Percentiles rank a stretch among this genome's conserved stretches.
These are phyloP conservation scores for Ornithoptera priamus DNA, from an alignment of 2,888 invertebrate species.

Conservation along the genomic window DNA sequence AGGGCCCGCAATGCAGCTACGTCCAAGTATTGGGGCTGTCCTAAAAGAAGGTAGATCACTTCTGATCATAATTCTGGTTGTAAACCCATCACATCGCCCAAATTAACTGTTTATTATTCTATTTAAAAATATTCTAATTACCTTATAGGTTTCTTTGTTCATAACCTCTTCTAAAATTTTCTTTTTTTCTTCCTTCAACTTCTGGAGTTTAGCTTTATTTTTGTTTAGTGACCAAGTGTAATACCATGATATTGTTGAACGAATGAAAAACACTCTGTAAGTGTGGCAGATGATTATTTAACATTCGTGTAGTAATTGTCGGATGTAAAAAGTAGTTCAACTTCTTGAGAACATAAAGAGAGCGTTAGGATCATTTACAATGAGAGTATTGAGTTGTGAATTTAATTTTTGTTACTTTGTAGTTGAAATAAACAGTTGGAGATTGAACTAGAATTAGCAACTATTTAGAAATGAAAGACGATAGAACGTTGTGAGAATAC, in stretches of 20 bases:
- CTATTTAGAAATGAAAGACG: background rate
- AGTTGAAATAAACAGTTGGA: too few relatives aligned
- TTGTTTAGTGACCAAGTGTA: conserved; percentile 89
- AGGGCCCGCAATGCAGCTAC: too few relatives aligned
- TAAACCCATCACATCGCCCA: too few relatives aligned
- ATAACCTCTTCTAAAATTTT: conserved; percentile 96
- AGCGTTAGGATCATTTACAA: background rate
- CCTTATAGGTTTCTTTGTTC: conserved; percentile 98
- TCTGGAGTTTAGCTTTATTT: conserved; percentile 86
- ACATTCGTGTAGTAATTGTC: background rate
- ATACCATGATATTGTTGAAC: conserved; percentile 91
- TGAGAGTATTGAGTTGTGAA: background rate
- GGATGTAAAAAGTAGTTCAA: background rate
- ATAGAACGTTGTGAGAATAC: conserved; percentile 52
- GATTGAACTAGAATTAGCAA: too few relatives aligned
- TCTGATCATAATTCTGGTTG: too few relatives aligned
- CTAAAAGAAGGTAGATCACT: too few relatives aligned
- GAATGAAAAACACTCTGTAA: conserved; percentile 87
- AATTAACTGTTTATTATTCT: background rate
- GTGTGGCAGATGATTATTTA: background rate
- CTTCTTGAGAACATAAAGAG: background rate
- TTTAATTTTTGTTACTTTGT: too few relatives aligned
- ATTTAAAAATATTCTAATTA: conserved; percentile 42
- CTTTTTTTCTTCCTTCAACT: conserved; percentile 89
- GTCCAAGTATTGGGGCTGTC: too few relatives aligned